A percentile compares a stretch with the other conserved stretches of the same genome.
Conservation (phyloP, 1,140 invertebrate genomes). For the Pogonognathellus flavescens region DNA sequence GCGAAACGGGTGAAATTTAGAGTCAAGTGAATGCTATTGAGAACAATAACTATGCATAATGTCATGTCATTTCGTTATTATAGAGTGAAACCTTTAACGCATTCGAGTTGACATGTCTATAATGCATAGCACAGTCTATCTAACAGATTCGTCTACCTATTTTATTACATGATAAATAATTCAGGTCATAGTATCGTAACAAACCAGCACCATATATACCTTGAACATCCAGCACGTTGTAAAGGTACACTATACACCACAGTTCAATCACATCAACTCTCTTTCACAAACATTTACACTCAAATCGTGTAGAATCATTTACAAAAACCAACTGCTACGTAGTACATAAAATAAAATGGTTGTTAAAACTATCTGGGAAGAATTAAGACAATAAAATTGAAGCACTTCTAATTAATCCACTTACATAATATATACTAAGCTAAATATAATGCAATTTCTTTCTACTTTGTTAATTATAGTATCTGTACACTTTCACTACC, state of each 20-base stretch:
- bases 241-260: background rate
- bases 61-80: constrained; percentile 35
- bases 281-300: background rate
- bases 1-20: background rate
- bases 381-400: background rate
- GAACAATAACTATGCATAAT: constrained; percentile 41
- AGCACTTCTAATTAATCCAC: background rate
- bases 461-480: too few relatives aligned
- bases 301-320: too few relatives aligned
- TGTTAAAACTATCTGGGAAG: too few relatives aligned
- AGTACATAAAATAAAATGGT: too few relatives aligned
- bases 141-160: constrained; percentile 25
- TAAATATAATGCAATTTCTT: background rate
- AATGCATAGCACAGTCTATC: background rate
- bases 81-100: constrained; percentile 10
- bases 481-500: too few relatives aligned
- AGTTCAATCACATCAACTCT: background rate
- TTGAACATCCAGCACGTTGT: too few relatives aligned
- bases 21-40: constrained; percentile 44
- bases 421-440: too few relatives aligned
- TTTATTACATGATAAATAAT: constrained; percentile 1
- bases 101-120: background rate
- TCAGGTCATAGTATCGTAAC: constrained; percentile 3
- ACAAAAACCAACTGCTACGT: too few relatives aligned
- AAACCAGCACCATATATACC: too few relatives aligned